Evolutionary conservation across 2,888 invertebrate genomes (phyloP).

Genomic region (Ischnus inquisitorius): DNA sequence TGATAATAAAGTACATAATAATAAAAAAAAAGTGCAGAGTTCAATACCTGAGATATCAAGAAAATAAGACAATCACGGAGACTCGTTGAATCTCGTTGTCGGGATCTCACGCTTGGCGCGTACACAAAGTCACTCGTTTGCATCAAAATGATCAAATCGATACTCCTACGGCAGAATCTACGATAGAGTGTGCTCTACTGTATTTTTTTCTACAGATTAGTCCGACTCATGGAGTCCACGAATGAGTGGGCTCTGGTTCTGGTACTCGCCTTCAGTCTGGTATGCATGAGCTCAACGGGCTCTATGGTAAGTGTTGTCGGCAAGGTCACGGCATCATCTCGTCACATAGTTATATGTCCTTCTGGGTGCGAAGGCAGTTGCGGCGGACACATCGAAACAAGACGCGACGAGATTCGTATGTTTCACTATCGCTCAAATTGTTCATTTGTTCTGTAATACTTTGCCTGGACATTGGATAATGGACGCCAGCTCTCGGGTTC

Average conservation of each 20-base stretch:
- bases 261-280: neutral
- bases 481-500: slow-evolving; percentile 35
- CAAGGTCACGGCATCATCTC: no score
- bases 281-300: slow-evolving; percentile 14
- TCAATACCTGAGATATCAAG: no score
- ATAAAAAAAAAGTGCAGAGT: no score
- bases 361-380: neutral
- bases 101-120: no score
- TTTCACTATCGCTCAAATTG: neutral
- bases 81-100: no score
- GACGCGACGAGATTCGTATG: neutral
- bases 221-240: neutral
- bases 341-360: no score
- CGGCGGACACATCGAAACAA: neutral
- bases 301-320: neutral
- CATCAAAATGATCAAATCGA: no score
- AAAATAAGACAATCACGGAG: no score
- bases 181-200: no score
- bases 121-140: neutral
- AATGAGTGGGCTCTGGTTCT: neutral
- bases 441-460: slow-evolving; percentile 28
- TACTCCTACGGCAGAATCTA: no score
- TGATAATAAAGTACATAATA: no score
- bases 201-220: neutral
- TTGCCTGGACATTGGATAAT: slow-evolving; percentile 40